Evolutionary conservation across 2,888 invertebrate species (phyloP), one percentile per base, ranked within the genome.

Genomic region (Mayetiola destructor): DNA sequence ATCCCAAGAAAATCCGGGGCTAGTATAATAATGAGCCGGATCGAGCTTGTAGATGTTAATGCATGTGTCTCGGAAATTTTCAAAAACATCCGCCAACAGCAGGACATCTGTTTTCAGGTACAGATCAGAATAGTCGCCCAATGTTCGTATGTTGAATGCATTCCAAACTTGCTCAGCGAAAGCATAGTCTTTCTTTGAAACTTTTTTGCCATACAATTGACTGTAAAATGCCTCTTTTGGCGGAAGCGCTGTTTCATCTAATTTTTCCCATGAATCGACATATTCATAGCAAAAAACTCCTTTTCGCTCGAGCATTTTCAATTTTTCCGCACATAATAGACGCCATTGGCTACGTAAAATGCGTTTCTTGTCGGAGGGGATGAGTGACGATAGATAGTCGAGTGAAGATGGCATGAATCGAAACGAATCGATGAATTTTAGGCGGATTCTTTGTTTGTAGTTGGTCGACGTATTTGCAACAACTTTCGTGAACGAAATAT

Each of bases 201-300:
- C 57, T 10, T 48, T 39, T 40, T 39, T 56, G 56, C 60, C 42
- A 1, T 30, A 59, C 32, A 64, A 58, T 36, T 23, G 57, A 32
- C 62, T 66, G 55, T 60, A 62, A 59, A 65, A 66, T 14, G 56
- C 4, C 8, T 62, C 55, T 56, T 56, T 56, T 6, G 57, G 2
- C 12, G 63, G 62, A 35, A 63, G 56, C 23, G 1, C 3, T n/a
- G 30, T 18, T 63, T 58, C 40, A 32, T 64, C 40, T 1, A 66
- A 36, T 58, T 62, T 64, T 2, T 59, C 54, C 32, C 52, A 56
- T 1, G 32, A 56, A 12, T 61, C 60, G 9, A 66, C 48, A 57
- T 65, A 67, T 14, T 66, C 63, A 58, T 68, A 67, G 4, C 66
- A 66, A 59, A 67, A 66, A 21, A 68, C 62, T 1, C 66, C 66